Evolutionary conservation across 2,888 invertebrate species (phyloP).

Genomic region (Rhagium mordax): DNA sequence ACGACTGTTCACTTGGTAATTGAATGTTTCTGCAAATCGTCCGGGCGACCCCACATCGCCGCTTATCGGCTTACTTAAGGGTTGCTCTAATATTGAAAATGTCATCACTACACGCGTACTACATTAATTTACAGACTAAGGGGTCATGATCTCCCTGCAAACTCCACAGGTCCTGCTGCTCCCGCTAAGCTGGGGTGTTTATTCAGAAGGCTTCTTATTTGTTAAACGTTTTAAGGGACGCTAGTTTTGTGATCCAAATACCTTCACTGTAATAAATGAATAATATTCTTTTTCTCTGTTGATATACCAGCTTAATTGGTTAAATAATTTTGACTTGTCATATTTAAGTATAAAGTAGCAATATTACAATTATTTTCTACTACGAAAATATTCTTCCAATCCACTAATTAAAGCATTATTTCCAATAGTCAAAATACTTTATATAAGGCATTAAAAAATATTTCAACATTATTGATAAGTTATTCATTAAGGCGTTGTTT

Average conservation of each 20-base stretch:
- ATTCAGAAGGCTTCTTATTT: neutral
- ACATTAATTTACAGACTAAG: conserved; percentile 59
- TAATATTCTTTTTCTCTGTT: neutral
- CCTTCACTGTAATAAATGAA: neutral
- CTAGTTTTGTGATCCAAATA: neutral
- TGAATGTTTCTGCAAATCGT: conserved; percentile 63
- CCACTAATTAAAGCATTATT: too few relatives aligned
- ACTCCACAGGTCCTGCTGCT: neutral
- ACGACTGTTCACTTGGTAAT: conserved; percentile 59
- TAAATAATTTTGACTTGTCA: neutral
- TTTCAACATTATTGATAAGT: too few relatives aligned
- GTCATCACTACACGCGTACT: conserved; percentile 62
- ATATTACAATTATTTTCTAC: too few relatives aligned
- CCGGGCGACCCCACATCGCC: conserved; percentile 56
- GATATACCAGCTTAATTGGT: neutral
- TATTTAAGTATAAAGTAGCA: too few relatives aligned
- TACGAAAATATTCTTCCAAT: too few relatives aligned
- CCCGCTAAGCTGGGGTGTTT: neutral
- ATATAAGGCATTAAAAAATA: too few relatives aligned
- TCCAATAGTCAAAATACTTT: too few relatives aligned
- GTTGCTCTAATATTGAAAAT: conserved; percentile 63
- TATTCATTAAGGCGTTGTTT: too few relatives aligned
- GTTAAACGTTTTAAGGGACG: neutral
- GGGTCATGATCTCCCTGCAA: conserved; percentile 29
- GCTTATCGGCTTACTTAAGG: conserved; percentile 64